Conservation (phyloP, 2,113 vertebrate genomes). For the Chaetura pelagica region DNA sequence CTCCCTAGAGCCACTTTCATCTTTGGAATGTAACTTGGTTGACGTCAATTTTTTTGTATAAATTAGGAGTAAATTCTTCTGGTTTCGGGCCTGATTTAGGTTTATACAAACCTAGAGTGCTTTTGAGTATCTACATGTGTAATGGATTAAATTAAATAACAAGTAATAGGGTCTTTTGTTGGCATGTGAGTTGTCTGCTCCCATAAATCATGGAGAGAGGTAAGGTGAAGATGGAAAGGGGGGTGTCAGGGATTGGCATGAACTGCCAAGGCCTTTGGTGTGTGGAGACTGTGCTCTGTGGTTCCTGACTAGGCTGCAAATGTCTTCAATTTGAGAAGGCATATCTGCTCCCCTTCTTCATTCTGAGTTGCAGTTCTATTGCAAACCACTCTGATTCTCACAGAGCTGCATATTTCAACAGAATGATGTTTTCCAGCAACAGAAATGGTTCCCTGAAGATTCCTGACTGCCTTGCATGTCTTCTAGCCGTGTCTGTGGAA, state of each 20-base stretch:
- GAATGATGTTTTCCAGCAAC: background rate
- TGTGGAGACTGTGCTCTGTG: background rate
- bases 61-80: background rate
- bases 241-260: background rate
- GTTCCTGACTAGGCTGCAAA: background rate
- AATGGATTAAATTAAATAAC: background rate
- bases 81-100: background rate
- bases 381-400: background rate
- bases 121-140: background rate
- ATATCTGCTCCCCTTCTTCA: background rate
- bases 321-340: background rate
- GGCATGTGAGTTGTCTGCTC: background rate
- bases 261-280: background rate
- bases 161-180: background rate
- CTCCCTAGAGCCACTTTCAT: background rate
- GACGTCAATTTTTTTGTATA: background rate
- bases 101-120: background rate
- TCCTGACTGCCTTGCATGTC: background rate
- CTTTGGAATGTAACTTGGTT: background rate
- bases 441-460: rapidly evolving
- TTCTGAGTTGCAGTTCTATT: background rate
- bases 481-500: background rate
- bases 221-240: background rate
- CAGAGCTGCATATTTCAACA: background rate
- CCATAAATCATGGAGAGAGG: background rate